These are phyloP conservation scores for Phytoseiulus persimilis DNA, from an alignment of 2,888 invertebrate genomes.

Conservation along the genomic window DNA sequence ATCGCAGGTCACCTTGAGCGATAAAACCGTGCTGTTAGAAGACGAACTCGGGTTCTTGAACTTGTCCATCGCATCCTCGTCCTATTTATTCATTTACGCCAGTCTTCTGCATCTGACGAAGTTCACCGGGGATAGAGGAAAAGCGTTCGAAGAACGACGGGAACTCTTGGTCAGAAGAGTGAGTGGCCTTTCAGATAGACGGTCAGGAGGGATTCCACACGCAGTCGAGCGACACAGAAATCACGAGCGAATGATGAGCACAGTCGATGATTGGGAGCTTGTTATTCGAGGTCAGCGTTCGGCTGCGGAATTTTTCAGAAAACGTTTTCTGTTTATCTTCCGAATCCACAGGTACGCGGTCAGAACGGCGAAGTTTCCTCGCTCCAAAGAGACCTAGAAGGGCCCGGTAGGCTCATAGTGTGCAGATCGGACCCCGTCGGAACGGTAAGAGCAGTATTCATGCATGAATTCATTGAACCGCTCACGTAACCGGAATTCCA, in stretches of 20 bases:
- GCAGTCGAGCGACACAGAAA: background rate
- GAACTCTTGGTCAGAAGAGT: background rate
- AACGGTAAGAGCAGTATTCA: background rate
- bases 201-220: background rate
- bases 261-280: background rate
- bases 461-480: background rate
- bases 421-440: slow-evolving; percentile 29
- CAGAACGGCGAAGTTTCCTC: slow-evolving; percentile 28
- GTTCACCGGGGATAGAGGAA: background rate
- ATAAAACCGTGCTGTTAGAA: background rate
- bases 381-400: slow-evolving; percentile 12
- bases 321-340: background rate
- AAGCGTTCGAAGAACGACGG: slow-evolving; percentile 28
- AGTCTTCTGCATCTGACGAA: slow-evolving; percentile 9
- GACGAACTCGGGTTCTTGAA: background rate
- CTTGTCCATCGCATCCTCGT: background rate
- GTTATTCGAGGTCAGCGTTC: too few relatives aligned
- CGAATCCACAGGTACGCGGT: background rate
- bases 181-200: background rate
- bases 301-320: background rate
- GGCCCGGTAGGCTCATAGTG: slow-evolving; percentile 21
- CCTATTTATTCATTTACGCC: slow-evolving; percentile 15
- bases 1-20: background rate
- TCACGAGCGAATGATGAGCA: background rate
- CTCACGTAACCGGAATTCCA: background rate